Evolutionary conservation across 2,113 vertebrate species (phyloP).

Genomic region (Glaucidium brasilianum): DNA sequence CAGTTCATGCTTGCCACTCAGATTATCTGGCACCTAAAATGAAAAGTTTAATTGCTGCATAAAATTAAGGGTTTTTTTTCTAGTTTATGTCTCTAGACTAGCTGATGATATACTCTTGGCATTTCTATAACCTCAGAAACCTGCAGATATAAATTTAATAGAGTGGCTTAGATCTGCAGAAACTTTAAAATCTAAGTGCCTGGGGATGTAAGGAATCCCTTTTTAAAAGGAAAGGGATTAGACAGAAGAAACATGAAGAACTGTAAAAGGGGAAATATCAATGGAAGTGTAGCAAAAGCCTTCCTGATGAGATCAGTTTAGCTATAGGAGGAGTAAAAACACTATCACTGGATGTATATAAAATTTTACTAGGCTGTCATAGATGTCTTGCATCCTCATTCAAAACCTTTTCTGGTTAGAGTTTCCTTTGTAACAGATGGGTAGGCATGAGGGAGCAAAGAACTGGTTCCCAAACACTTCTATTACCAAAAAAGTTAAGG

Average conservation of each 20-base stretch:
- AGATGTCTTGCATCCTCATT: background rate
- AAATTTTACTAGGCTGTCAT: constrained; percentile 13
- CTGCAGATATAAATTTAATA: constrained; percentile 5
- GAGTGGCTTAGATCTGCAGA: background rate
- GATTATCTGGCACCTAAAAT: background rate
- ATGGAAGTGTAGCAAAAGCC: background rate
- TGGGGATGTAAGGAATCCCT: constrained; percentile 5
- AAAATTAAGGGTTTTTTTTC: background rate
- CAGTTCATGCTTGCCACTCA: background rate
- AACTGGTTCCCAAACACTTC: background rate
- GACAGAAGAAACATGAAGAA: background rate
- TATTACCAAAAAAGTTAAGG: background rate
- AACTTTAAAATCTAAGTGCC: background rate
- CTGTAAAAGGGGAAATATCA: constrained; percentile 10
- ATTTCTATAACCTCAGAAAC: constrained; percentile 5
- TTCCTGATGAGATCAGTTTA: background rate
- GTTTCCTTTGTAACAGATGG: background rate
- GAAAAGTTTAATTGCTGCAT: background rate
- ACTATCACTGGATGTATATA: background rate
- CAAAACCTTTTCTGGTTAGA: background rate
- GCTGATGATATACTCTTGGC: background rate
- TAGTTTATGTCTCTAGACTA: background rate
- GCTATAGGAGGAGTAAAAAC: background rate
- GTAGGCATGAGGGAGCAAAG: background rate
- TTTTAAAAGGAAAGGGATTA: constrained; percentile 23